Conservation (phyloP, 2,113 vertebrate species). For the Tyrannus savana region DNA sequence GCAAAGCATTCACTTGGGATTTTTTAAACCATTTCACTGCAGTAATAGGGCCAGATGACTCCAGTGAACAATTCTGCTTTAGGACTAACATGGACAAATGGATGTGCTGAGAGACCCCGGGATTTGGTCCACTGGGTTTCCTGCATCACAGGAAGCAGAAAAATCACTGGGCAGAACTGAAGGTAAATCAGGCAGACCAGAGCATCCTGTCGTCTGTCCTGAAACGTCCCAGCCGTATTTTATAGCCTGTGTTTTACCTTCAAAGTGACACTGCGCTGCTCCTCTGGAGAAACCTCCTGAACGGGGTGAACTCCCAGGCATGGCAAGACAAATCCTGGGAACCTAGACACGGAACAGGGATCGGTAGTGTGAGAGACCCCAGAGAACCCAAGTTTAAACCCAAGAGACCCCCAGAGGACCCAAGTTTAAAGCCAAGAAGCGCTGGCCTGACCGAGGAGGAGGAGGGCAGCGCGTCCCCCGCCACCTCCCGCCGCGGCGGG, state of each 20-base stretch:
- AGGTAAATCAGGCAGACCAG: neutral
- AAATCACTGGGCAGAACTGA: neutral
- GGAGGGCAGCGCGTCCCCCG: neutral
- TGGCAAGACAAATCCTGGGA: conserved; percentile 84
- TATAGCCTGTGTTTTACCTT: conserved; percentile 72
- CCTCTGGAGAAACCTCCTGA: conserved; percentile 77
- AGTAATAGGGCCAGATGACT: neutral
- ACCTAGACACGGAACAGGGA: conserved; percentile 62
- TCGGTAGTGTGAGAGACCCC: neutral
- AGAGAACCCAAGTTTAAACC: no score
- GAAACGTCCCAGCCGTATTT: neutral
- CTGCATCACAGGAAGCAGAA: neutral
- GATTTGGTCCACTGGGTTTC: neutral
- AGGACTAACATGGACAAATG: neutral
- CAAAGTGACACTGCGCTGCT: conserved; percentile 80
- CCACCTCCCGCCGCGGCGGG: neutral
- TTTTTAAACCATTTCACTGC: neutral
- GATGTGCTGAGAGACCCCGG: neutral
- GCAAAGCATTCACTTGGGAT: neutral
- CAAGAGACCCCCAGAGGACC: neutral
- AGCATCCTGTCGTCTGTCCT: neutral
- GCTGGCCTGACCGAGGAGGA: neutral
- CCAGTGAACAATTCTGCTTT: neutral
- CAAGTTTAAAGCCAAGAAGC: accelerated
- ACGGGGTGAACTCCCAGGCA: conserved; percentile 94